Evolutionary conservation across 2,113 vertebrate species (phyloP).

Genomic region (Oxyruncus cristatus): DNA sequence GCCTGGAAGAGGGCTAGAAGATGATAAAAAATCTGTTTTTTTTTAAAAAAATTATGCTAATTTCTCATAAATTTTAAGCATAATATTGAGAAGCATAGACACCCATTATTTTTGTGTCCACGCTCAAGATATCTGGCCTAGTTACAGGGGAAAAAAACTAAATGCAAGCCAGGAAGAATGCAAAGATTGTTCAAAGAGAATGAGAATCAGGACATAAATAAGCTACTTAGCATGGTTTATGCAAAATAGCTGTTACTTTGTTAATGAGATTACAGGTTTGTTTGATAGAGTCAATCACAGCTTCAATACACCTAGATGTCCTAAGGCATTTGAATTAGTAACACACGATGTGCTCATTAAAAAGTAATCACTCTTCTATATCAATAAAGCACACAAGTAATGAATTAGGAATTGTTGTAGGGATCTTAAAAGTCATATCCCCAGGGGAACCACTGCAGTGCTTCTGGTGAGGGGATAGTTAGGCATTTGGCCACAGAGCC

Average conservation of each 20-base stretch:
- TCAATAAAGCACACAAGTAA: background rate
- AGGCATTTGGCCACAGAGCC: background rate
- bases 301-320: background rate
- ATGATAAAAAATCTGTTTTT: no score
- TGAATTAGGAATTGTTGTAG: background rate
- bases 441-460: background rate
- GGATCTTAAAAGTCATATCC: background rate
- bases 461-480: background rate
- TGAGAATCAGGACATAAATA: conserved; percentile 4
- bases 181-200: background rate
- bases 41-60: background rate
- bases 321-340: conserved; percentile 25
- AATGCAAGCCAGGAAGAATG: background rate
- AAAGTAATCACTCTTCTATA: conserved; percentile 6
- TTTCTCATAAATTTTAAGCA: background rate
- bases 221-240: background rate
- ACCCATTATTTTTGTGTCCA: background rate
- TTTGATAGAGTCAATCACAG: background rate
- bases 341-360: background rate
- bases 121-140: background rate
- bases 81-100: background rate
- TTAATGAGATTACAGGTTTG: conserved; percentile 23
- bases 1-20: background rate
- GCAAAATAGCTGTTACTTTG: conserved; percentile 24
- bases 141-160: background rate